A percentile compares a stretch with the other conserved stretches of the same genome.
Conservation (phyloP, 35 echinoderm and acorn worm genomes). For the Amphiura filiformis region DNA sequence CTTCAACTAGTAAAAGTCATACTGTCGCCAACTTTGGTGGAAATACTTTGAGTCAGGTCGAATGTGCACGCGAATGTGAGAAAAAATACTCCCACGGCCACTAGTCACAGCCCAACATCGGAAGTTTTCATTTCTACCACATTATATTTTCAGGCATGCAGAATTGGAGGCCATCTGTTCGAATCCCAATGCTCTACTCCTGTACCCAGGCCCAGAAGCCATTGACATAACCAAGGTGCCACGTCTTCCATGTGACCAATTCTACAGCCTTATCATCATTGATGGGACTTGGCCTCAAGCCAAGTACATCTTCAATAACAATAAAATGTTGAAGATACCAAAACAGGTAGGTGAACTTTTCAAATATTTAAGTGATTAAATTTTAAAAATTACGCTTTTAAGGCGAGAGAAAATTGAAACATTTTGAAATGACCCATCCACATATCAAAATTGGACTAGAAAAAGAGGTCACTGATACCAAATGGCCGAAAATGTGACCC, state of each 20-base stretch:
- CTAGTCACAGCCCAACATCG: no score
- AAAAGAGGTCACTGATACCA: no score
- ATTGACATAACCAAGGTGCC: slow-evolving; percentile 72
- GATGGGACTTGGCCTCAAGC: slow-evolving; percentile 97
- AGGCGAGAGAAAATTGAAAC: no score
- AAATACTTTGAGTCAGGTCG: no score
- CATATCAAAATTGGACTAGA: no score
- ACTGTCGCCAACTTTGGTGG: no score
- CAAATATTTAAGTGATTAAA: neutral
- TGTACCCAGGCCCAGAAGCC: slow-evolving; percentile 88
- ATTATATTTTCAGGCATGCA: slow-evolving; percentile 54
- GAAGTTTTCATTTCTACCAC: no score
- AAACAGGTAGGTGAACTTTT: slow-evolving; percentile 54
- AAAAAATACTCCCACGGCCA: no score
- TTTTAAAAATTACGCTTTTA: neutral
- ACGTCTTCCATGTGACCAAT: slow-evolving; percentile 16
- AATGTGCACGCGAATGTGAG: no score
- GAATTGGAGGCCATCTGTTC: slow-evolving; percentile 64
- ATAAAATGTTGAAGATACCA: slow-evolving; percentile 63
- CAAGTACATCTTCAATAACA: slow-evolving; percentile 75
- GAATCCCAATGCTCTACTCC: slow-evolving; percentile 66
- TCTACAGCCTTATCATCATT: slow-evolving; percentile 79
- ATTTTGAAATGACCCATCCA: no score
- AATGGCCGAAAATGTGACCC: no score
- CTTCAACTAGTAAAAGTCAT: no score